Percentiles rank a stretch among this genome's conserved stretches.
These are phyloP conservation scores for Panthera uncia DNA, from an alignment of 2,113 vertebrate species.

Conservation along the genomic window DNA sequence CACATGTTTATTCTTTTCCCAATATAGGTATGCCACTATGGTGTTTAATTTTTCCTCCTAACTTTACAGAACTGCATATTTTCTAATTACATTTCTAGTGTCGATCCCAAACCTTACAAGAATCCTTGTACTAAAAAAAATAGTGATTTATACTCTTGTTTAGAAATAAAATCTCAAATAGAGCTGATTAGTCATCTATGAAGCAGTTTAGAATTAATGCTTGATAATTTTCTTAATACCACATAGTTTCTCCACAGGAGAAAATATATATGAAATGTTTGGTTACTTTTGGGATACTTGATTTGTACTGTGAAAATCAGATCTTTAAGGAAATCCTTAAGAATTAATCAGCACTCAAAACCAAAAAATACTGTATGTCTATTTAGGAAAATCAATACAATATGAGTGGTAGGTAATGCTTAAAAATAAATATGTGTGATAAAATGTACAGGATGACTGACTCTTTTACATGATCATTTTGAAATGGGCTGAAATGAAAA, in stretches of 20 bases:
- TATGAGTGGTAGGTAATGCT: background rate
- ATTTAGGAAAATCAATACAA: slow-evolving; percentile 26
- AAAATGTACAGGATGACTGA: background rate
- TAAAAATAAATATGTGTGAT: background rate
- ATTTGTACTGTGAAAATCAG: slow-evolving; percentile 39
- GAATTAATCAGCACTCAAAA: slow-evolving; percentile 47
- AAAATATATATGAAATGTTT: slow-evolving; percentile 38
- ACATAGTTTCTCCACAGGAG: background rate
- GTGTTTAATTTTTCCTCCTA: background rate
- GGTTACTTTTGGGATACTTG: slow-evolving; percentile 27
- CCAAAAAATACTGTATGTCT: slow-evolving; percentile 16
- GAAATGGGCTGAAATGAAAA: slow-evolving; percentile 40
- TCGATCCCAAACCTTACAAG: background rate
- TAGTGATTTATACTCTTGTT: slow-evolving; percentile 43
- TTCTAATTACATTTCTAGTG: background rate
- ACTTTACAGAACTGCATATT: background rate
- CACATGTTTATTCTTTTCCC: slow-evolving; percentile 29
- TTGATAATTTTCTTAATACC: slow-evolving; percentile 45
- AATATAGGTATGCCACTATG: background rate
- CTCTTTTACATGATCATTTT: slow-evolving; percentile 39
- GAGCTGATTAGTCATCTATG: slow-evolving; percentile 50
- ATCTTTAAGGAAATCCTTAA: slow-evolving; percentile 51
- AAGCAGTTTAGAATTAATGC: slow-evolving; percentile 52
- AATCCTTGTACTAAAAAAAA: slow-evolving; percentile 39
- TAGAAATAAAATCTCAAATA: slow-evolving; percentile 55